Evolutionary conservation across 2,113 vertebrate genomes (phyloP), one percentile per base, ranked within the genome.

Genomic region (Callionymus lyra): DNA sequence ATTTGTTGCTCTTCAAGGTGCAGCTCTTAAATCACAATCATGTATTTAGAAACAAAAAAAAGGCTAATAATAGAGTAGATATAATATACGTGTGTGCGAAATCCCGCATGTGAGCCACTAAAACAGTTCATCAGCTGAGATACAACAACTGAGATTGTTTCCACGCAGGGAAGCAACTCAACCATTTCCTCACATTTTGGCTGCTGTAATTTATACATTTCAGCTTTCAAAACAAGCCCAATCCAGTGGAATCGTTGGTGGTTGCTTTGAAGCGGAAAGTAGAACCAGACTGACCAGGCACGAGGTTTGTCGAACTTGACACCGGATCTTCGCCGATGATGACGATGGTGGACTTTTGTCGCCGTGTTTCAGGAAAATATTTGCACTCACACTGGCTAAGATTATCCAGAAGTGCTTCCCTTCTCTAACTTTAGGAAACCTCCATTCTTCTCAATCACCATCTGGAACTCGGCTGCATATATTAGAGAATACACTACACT

Each of bases 211-310:
- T 52, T 6, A 31, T 46, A 49, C 58, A 55, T 47, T 17, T 56
- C 41, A 59, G 59, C 52, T 63, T 68, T 46, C 14, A 45, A 50
- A 74, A 65, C 50, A 33, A 41, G 66, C 61, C 64, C 64, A 76
- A 71, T 68, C 58, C 48, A 73, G 74, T 67, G 64, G 67, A 80
- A 77, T 67, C 67, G 46, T 8, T 57, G 38, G 37, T 73, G 74
- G 68, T 71, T 21, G 49, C 50, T 73, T 59, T 76, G 68, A 70
- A 72, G 66, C 68, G 38, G 42, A 70, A 74, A 66, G 56, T 60
- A 56, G 49, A 65, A 60, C 61, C 60, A 64, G 48, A 70, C 47
- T 38, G 39, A 52, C 63, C 50, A 34, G 47, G 60, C 51, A 5
- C 21, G 21, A 4, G 63, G 38, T 10, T 44, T 70, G 61, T 72